Evolutionary conservation across 1,140 invertebrate genomes (phyloP).

Genomic region (Bombus consobrinus): DNA sequence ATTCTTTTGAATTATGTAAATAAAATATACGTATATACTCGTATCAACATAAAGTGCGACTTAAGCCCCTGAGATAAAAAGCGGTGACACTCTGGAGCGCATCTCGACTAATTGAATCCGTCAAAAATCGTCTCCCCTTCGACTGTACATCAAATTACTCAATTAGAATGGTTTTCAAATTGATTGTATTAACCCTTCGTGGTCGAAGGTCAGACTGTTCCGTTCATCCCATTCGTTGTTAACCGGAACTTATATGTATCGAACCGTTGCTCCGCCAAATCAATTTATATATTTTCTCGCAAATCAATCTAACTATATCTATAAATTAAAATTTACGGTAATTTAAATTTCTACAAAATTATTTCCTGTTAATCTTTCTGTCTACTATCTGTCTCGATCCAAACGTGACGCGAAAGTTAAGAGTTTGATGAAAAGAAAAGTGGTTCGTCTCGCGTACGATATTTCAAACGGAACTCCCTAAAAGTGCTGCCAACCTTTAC

Average conservation of each 20-base stretch:
- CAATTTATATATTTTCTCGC: too few relatives aligned
- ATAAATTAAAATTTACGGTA: too few relatives aligned
- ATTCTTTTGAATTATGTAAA: neutral
- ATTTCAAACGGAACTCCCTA: neutral
- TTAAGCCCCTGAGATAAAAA: conserved; percentile 13
- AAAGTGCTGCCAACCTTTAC: neutral
- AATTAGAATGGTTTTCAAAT: conserved; percentile 9
- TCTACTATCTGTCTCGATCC: too few relatives aligned
- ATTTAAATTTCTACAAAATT: neutral
- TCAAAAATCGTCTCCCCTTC: neutral
- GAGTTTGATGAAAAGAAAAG: neutral
- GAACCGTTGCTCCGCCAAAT: neutral
- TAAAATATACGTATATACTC: neutral
- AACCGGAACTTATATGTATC: neutral
- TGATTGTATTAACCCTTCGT: conserved; percentile 2
- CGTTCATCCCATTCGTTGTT: neutral
- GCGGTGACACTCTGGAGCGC: too few relatives aligned
- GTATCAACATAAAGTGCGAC: neutral
- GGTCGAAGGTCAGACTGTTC: neutral
- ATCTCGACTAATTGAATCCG: conserved; percentile 4
- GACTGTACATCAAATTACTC: neutral
- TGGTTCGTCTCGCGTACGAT: neutral
- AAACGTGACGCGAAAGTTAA: neutral
- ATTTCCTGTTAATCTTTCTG: too few relatives aligned
- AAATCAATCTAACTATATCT: neutral